Evolutionary conservation across 2,113 vertebrate species (phyloP).

Genomic region (Smithornis capensis): DNA sequence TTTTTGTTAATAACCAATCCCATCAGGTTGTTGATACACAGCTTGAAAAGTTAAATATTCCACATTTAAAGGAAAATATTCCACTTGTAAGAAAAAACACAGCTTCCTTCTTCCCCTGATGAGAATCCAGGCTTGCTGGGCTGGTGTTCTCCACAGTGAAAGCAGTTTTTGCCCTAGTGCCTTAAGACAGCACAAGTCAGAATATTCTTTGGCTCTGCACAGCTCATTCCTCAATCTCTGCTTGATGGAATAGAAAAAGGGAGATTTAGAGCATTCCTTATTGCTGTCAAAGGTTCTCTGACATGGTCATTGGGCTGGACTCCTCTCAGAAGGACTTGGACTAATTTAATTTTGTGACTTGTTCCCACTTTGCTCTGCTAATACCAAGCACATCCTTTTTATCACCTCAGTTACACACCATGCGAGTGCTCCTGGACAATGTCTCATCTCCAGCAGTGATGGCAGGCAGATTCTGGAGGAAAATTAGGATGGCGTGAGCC

Average conservation of each 20-base stretch:
- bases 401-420: accelerated
- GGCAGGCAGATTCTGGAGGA: background rate
- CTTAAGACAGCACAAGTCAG: background rate
- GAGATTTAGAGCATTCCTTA: background rate
- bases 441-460: background rate
- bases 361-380: background rate
- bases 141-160: background rate
- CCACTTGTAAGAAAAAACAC: background rate
- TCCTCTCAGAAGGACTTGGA: accelerated
- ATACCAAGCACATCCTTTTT: accelerated
- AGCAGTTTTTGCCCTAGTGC: background rate
- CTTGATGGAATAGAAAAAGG: background rate
- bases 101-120: accelerated
- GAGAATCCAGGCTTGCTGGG: background rate
- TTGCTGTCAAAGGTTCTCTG: accelerated
- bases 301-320: too few species aligned
- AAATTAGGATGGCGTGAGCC: background rate
- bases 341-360: background rate
- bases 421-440: too few species aligned
- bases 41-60: background rate
- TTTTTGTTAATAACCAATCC: background rate
- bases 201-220: background rate
- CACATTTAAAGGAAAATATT: background rate
- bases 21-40: background rate
- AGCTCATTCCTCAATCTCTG: background rate